Evolutionary conservation across 2,888 invertebrate species (phyloP).

Genomic region (Phalera bucephala): DNA sequence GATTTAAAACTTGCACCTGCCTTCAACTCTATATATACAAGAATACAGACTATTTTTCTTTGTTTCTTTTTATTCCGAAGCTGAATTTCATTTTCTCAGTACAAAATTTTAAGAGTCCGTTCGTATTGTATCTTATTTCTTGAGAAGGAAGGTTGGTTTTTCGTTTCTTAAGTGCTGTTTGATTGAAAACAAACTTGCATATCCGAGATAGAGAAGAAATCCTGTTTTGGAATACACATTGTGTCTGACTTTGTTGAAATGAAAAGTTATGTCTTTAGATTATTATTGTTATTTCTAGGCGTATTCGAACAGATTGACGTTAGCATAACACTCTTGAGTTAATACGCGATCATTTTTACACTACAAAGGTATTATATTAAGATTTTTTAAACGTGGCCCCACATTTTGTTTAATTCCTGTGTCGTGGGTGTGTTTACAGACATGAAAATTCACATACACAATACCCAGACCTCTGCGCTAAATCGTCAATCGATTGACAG

Average conservation of each 20-base stretch:
- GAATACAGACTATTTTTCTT: not conserved
- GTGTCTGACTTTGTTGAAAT: slow-evolving; percentile 6
- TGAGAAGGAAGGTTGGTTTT: slow-evolving; percentile 9
- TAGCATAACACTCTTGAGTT: too few relatives aligned
- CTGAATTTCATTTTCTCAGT: slow-evolving; percentile 18
- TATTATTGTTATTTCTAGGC: too few relatives aligned
- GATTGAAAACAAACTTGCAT: slow-evolving; percentile 19
- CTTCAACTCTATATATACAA: not conserved
- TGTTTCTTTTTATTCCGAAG: not conserved
- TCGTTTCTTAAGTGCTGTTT: not conserved
- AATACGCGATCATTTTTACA: too few relatives aligned
- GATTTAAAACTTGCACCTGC: not conserved
- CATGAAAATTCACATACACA: too few relatives aligned
- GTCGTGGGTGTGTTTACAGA: too few relatives aligned
- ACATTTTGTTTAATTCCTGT: too few relatives aligned
- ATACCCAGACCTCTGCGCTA: too few relatives aligned
- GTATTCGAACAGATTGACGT: too few relatives aligned
- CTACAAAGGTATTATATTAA: too few relatives aligned
- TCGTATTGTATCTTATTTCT: not conserved
- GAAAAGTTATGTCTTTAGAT: slow-evolving; percentile 22
- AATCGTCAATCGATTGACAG: too few relatives aligned
- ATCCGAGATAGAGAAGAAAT: slow-evolving; percentile 13
- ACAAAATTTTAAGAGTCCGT: slow-evolving; percentile 7
- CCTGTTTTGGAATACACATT: slow-evolving; percentile 18
- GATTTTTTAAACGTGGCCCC: too few relatives aligned